A percentile compares a stretch with the other conserved stretches of the same genome.
Evolutionary conservation across 2,113 vertebrate species (phyloP).

Genomic region (Ramphastos sulfuratus): DNA sequence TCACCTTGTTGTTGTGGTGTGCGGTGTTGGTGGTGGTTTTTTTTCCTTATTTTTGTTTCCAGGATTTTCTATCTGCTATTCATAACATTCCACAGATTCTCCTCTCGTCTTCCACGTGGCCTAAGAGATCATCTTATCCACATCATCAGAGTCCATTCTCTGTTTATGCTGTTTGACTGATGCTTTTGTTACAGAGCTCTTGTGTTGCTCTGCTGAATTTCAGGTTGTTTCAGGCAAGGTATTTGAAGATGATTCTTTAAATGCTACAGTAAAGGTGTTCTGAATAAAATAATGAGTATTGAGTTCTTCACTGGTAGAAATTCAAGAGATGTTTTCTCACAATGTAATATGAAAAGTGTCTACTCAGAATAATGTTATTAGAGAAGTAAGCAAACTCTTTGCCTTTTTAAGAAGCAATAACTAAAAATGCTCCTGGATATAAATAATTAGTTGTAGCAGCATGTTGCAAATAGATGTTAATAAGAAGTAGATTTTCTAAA

Average conservation of each 20-base stretch:
- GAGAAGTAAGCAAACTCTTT: background rate
- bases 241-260: background rate
- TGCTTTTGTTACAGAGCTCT: background rate
- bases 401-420: conserved; percentile 1
- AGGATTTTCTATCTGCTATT: background rate
- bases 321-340: background rate
- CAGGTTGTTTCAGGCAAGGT: background rate
- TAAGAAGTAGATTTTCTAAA: conserved; percentile 15
- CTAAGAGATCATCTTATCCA: background rate
- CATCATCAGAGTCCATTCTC: background rate
- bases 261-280: background rate
- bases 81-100: background rate
- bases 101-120: fast-evolving
- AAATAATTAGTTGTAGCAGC: conserved; percentile 52
- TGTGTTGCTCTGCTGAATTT: background rate
- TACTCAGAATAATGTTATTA: background rate
- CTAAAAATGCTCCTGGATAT: background rate
- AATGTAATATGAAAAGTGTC: background rate
- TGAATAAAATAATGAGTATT: background rate
- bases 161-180: background rate
- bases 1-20: background rate
- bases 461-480: conserved; percentile 49
- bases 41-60: background rate
- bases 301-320: background rate
- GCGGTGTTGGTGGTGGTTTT: too few species aligned